These are phyloP conservation scores for Dinocampus coccinellae DNA, from an alignment of 2,888 invertebrate genomes.

Conservation along the genomic window DNA sequence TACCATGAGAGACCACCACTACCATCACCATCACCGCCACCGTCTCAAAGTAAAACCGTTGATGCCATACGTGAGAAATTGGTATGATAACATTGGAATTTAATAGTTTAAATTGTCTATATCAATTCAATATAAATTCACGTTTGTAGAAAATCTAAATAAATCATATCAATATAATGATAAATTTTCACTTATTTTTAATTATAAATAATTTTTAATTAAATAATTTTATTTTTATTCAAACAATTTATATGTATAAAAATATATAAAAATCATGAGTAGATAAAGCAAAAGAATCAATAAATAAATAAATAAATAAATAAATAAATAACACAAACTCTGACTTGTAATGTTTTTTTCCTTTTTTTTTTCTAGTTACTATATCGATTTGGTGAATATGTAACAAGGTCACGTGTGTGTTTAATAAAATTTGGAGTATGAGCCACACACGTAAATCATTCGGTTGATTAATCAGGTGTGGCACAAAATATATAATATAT, in stretches of 20 bases:
- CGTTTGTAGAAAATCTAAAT: neutral
- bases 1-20: conserved; percentile 36
- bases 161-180: too few relatives aligned
- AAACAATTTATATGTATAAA: too few relatives aligned
- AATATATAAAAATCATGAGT: neutral
- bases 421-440: conserved; percentile 3
- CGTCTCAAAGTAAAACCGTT: conserved; percentile 20
- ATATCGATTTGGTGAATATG: conserved; percentile 14
- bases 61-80: conserved; percentile 15
- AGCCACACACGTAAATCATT: conserved; percentile 8
- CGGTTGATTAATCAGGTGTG: conserved; percentile 37
- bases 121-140: neutral
- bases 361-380: too few relatives aligned
- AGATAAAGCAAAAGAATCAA: neutral
- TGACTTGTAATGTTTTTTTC: too few relatives aligned
- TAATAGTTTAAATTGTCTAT: neutral
- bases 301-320: too few relatives aligned
- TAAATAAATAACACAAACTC: too few relatives aligned
- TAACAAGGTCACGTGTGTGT: conserved; percentile 32
- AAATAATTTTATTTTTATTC: too few relatives aligned
- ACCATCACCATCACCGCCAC: too few relatives aligned
- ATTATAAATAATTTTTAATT: too few relatives aligned
- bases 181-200: too few relatives aligned
- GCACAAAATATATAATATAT: conserved; percentile 25
- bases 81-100: neutral